Conservation (phyloP, 53 echinoderm and acorn worm genomes). For the Luidia sarsii region DNA sequence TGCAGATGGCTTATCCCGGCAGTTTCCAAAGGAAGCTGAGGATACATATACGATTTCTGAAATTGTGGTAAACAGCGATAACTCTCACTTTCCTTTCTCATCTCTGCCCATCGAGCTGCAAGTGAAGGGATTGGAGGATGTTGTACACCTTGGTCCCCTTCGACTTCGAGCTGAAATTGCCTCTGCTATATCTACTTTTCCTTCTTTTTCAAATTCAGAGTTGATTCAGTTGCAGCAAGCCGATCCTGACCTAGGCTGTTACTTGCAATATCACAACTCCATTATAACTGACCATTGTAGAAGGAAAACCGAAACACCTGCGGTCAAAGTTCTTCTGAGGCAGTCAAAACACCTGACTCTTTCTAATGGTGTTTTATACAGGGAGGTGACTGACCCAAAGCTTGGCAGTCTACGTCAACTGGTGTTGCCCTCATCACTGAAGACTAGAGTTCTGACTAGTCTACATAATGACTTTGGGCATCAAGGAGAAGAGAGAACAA, state of each 20-base stretch:
- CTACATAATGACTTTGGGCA: not conserved
- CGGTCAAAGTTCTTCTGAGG: not conserved
- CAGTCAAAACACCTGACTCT: not conserved
- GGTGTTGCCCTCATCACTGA: not conserved
- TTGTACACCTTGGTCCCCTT: no score
- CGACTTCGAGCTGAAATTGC: not conserved
- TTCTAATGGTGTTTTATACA: not conserved
- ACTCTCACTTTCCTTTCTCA: no score
- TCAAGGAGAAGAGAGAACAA: not conserved
- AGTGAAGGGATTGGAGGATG: not conserved
- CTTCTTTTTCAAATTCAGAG: not conserved
- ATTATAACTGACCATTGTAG: no score
- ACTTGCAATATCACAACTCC: not conserved
- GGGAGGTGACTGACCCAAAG: not conserved
- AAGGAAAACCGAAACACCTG: not conserved
- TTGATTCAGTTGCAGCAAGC: not conserved
- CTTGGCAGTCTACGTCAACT: not conserved
- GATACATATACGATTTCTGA: not conserved
- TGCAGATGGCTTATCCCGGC: slow-evolving; percentile 8
- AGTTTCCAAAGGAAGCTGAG: not conserved
- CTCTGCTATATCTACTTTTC: not conserved
- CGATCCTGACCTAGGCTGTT: not conserved
- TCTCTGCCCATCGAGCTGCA: not conserved
- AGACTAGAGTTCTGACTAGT: not conserved
- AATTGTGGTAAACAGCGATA: not conserved